phyloP scores from a whole-genome alignment of 2,888 invertebrate species.

The Amphiduros pacificus region DNA sequence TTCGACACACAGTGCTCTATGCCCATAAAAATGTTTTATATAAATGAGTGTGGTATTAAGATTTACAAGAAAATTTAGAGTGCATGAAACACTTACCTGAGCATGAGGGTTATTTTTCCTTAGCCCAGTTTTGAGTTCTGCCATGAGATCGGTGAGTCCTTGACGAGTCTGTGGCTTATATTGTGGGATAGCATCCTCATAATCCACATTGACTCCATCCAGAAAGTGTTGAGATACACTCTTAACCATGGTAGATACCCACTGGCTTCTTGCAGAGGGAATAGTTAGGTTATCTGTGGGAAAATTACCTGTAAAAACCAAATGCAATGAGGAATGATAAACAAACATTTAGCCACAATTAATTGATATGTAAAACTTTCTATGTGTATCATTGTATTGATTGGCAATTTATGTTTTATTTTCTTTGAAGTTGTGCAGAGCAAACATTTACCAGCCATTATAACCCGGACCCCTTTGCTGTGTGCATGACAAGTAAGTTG shows the following conservation, averaged over 20 bases:
- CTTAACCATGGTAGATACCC: conserved; percentile 43
- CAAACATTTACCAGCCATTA: no score
- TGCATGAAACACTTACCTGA: conserved; percentile 44
- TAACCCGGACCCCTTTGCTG: no score
- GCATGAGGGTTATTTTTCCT: conserved; percentile 38
- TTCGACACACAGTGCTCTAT: no score
- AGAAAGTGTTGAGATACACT: conserved; percentile 40
- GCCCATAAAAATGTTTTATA: no score
- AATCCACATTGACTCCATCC: conserved; percentile 60
- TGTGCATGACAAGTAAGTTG: no score
- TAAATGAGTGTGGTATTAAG: no score
- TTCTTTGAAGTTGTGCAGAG: no score
- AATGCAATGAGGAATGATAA: no score
- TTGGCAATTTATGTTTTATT: no score
- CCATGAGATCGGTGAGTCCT: conserved; percentile 49
- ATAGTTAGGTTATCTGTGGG: conserved; percentile 36
- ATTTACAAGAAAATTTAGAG: neutral
- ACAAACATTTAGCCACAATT: no score
- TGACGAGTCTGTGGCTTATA: conserved; percentile 33
- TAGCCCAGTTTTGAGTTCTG: conserved; percentile 43
- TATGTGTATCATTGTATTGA: no score
- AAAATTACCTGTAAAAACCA: conserved; percentile 35
- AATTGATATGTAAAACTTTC: no score
- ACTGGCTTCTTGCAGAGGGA: conserved; percentile 33
- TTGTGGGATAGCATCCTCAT: conserved; percentile 49